Evolutionary conservation across 2,113 vertebrate genomes (phyloP).

Genomic region (Hydropotes inermis): DNA sequence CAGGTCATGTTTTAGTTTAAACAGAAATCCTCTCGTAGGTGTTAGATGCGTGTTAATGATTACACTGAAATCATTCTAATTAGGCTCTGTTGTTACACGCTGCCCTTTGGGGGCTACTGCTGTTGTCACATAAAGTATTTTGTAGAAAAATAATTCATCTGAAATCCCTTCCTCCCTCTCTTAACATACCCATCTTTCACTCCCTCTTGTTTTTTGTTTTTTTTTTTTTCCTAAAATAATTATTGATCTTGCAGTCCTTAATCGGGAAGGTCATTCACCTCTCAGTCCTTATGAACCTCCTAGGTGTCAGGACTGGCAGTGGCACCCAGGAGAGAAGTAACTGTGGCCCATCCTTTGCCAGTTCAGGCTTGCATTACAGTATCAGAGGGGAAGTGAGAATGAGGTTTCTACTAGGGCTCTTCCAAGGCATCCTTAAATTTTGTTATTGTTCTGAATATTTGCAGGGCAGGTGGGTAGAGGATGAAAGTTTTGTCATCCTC

Average conservation of each 20-base stretch:
- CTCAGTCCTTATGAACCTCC: background rate
- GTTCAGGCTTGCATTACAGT: background rate
- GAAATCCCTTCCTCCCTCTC: slow-evolving; percentile 70
- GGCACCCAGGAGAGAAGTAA: background rate
- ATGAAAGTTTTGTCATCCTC: background rate
- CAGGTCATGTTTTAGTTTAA: slow-evolving; percentile 90
- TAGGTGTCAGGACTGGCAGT: background rate
- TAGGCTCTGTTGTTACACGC: slow-evolving; percentile 85
- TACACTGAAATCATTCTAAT: slow-evolving; percentile 88
- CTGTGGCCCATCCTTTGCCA: background rate
- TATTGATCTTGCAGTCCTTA: slow-evolving; percentile 77
- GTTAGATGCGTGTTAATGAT: slow-evolving; percentile 89
- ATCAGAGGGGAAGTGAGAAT: background rate
- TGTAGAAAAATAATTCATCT: slow-evolving; percentile 87
- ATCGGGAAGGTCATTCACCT: slow-evolving; percentile 58
- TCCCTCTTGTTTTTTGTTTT: background rate
- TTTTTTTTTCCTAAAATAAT: slow-evolving; percentile 3
- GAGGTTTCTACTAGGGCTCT: background rate
- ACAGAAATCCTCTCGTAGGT: slow-evolving; percentile 86
- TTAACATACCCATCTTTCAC: background rate
- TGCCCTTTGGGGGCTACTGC: slow-evolving; percentile 84
- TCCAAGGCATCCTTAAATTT: background rate
- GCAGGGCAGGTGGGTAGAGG: too few relatives aligned
- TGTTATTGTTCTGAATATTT: background rate
- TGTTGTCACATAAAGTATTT: slow-evolving; percentile 86